Evolutionary conservation across 2,797 vertebrate species (phyloP).

Genomic region (Malurus splendens): DNA sequence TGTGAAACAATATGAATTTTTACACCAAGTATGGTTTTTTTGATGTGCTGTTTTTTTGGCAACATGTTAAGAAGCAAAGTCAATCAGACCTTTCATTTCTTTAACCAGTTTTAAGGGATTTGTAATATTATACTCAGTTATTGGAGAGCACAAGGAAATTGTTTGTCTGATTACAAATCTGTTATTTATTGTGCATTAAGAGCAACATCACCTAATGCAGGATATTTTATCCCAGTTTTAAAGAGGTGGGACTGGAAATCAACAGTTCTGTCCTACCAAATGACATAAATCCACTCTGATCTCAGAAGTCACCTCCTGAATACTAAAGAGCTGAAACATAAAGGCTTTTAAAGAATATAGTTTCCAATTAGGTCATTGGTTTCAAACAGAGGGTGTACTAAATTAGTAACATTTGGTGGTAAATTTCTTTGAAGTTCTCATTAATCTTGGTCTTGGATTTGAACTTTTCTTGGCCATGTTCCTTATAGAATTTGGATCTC

Average conservation of each 20-base stretch:
- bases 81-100: constrained; percentile 36
- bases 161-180: constrained; percentile 35
- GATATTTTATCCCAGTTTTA: neutral
- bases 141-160: constrained; percentile 8
- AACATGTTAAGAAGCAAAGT: neutral
- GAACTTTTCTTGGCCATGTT: constrained; percentile 64
- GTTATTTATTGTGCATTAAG: constrained; percentile 10
- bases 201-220: neutral
- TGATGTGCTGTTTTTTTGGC: constrained; percentile 25
- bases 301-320: constrained; percentile 54
- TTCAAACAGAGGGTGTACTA: constrained; percentile 53
- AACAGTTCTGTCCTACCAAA: neutral
- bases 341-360: constrained; percentile 56
- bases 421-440: constrained; percentile 68
- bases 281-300: constrained; percentile 53
- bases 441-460: constrained; percentile 63
- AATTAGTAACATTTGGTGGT: constrained; percentile 69
- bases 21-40: neutral
- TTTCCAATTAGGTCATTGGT: constrained; percentile 69
- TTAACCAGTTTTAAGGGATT: constrained; percentile 33
- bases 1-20: neutral
- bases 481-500: constrained; percentile 54
- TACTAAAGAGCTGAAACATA: constrained; percentile 56
- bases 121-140: constrained; percentile 39
- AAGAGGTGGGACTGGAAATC: constrained; percentile 6